phyloP scores from a whole-genome alignment of 2,888 invertebrate species.

The Ochropleura leucogaster region DNA sequence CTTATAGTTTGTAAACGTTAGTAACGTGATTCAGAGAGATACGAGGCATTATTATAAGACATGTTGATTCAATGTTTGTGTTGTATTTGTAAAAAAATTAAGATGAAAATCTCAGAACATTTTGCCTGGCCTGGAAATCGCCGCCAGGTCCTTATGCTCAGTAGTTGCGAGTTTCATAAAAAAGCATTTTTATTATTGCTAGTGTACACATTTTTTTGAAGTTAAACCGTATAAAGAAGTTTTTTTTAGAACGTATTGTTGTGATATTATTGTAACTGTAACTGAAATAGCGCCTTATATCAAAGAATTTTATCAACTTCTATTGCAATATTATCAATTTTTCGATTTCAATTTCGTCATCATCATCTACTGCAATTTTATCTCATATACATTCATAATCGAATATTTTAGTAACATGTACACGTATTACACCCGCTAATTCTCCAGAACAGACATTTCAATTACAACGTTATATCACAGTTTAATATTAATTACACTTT shows the following conservation, averaged over 20 bases:
- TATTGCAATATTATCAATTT: too few species aligned
- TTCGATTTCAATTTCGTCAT: too few species aligned
- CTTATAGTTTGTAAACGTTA: conserved; percentile 38
- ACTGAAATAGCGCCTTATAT: too few species aligned
- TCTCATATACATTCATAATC: not conserved
- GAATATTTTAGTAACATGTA: not conserved
- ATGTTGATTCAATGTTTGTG: conserved; percentile 3
- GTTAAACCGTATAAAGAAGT: too few species aligned
- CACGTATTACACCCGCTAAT: not conserved
- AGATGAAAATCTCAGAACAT: not conserved
- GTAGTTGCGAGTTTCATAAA: not conserved
- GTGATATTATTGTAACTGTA: too few species aligned
- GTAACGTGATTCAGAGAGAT: conserved; percentile 36
- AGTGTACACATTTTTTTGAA: not conserved
- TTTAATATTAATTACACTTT: conserved; percentile 78
- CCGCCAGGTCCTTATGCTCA: too few species aligned
- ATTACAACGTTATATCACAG: conserved; percentile 66
- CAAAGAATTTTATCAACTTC: too few species aligned
- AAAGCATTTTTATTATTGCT: not conserved
- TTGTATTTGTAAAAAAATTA: not conserved
- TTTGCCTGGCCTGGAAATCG: too few species aligned
- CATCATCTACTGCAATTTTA: too few species aligned
- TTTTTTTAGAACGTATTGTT: too few species aligned
- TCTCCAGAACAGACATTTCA: conserved; percentile 55
- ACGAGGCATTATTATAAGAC: conserved; percentile 32